Percentiles rank a stretch among this genome's conserved stretches.
Conservation (phyloP, 2,888 invertebrate genomes). For the Noctua pronuba region DNA sequence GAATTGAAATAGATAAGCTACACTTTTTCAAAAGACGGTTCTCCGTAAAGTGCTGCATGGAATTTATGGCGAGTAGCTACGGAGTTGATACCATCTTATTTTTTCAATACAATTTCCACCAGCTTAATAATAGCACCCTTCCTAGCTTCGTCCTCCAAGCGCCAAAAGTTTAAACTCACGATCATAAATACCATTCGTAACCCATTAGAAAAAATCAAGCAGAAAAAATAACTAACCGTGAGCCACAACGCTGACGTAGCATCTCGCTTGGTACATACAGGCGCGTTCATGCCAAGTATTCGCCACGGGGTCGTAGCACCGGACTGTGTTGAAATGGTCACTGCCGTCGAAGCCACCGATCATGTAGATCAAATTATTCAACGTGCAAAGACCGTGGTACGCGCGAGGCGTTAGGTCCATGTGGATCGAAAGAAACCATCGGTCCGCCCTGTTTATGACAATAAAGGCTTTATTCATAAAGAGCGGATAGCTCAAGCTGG, state of each 20-base stretch:
- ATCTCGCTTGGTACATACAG: conserved; percentile 95
- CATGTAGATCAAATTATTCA: conserved; percentile 93
- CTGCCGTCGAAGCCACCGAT: conserved; percentile 96
- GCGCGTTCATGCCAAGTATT: conserved; percentile 94
- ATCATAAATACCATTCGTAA: not conserved
- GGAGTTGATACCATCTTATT: not conserved
- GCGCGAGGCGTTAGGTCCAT: conserved; percentile 93
- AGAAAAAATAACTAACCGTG: conserved; percentile 85
- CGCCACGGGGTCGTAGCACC: conserved; percentile 94
- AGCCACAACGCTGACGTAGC: conserved; percentile 94
- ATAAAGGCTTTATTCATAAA: conserved; percentile 7
- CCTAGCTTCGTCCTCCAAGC: not conserved
- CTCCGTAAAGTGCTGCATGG: not conserved
- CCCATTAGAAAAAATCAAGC: not conserved
- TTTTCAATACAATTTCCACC: not conserved
- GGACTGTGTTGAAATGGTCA: conserved; percentile 94
- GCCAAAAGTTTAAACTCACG: not conserved
- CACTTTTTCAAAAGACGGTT: not conserved
- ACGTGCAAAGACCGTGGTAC: conserved; percentile 94
- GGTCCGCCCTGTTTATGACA: conserved; percentile 91
- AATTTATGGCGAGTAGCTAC: not conserved
- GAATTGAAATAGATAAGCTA: not conserved
- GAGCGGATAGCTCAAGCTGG: not conserved
- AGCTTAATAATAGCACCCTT: not conserved
- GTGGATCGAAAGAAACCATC: conserved; percentile 93